Conservation (phyloP, 1,140 invertebrate species). For the Macrobrachium rosenbergii region DNA sequence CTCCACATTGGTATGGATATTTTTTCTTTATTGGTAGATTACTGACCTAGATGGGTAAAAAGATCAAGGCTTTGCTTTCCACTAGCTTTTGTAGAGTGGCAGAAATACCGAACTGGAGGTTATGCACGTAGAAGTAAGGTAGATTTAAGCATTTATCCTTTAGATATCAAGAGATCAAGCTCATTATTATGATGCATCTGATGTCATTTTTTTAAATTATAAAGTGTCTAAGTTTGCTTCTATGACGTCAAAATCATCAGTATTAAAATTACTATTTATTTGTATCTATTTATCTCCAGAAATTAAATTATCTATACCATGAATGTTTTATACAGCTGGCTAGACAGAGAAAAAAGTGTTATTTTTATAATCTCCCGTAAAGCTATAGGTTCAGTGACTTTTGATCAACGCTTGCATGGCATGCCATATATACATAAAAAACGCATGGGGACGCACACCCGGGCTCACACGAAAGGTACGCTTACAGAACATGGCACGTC, state of each 20-base stretch:
- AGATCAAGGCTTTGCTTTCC: no score
- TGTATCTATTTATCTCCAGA: slow-evolving; percentile 10
- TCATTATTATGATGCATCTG: slow-evolving; percentile 43
- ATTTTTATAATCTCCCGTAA: no score
- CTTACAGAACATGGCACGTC: no score
- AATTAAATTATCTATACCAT: slow-evolving; percentile 9
- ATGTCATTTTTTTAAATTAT: slow-evolving; percentile 35
- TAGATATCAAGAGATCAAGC: slow-evolving; percentile 52
- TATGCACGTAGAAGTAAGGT: slow-evolving; percentile 61
- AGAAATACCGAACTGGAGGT: slow-evolving; percentile 26
- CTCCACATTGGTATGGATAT: slow-evolving; percentile 20
- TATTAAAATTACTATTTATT: slow-evolving; percentile 9
- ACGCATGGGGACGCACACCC: slow-evolving; percentile 12
- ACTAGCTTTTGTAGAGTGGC: no score
- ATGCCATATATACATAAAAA: slow-evolving; percentile 4
- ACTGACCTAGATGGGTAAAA: not conserved
- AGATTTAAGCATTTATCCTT: slow-evolving; percentile 61
- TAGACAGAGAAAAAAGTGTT: slow-evolving; percentile 11
- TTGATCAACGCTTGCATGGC: slow-evolving; percentile 28
- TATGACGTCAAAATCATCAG: slow-evolving; percentile 8
- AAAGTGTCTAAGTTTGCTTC: slow-evolving; percentile 44
- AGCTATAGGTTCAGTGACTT: not conserved
- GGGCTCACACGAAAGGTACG: no score
- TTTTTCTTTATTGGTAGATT: not conserved
- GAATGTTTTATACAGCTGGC: slow-evolving; percentile 20